Evolutionary conservation across 1,140 invertebrate species (phyloP).

Genomic region (Centruroides sculpturatus): DNA sequence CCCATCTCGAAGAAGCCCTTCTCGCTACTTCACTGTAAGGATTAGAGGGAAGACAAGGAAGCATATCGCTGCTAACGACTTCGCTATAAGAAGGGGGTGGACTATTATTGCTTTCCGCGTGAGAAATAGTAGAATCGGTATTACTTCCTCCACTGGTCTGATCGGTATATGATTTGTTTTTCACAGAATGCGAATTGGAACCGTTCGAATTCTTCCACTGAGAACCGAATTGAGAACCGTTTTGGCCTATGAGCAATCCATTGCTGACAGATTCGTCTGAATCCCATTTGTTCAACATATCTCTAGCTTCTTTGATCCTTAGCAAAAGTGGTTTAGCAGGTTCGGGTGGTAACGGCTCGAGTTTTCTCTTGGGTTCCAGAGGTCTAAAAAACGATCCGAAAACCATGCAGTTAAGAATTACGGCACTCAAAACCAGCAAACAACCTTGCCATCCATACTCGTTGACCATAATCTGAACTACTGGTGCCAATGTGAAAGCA

Average conservation of each 20-base stretch:
- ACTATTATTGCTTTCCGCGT: constrained; percentile 1
- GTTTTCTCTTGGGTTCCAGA: constrained; percentile 8
- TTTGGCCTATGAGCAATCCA: too few relatives aligned
- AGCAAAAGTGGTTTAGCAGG: constrained; percentile 3
- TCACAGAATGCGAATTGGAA: too few relatives aligned
- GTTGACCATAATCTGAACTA: constrained; percentile 43
- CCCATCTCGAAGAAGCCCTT: too few relatives aligned
- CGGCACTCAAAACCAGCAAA: constrained; percentile 60
- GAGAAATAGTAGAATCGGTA: too few relatives aligned
- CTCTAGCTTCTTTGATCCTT: constrained; percentile 11
- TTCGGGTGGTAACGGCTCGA: too few relatives aligned
- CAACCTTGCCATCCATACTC: constrained; percentile 37
- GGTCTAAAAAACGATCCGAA: constrained; percentile 69
- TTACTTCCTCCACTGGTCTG: too few relatives aligned
- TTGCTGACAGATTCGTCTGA: too few relatives aligned
- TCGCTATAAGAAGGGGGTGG: constrained; percentile 13
- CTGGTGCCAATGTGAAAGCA: constrained; percentile 64
- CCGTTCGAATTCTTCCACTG: too few relatives aligned
- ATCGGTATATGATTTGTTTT: too few relatives aligned
- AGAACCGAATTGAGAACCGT: too few relatives aligned
- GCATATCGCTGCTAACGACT: constrained; percentile 3
- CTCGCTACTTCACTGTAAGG: too few relatives aligned
- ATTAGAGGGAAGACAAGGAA: too few relatives aligned
- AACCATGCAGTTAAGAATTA: constrained; percentile 65
- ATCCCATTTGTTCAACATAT: neutral